These are phyloP conservation scores for Eublepharis macularius DNA, from an alignment of 2,113 vertebrate genomes.

Conservation along the genomic window DNA sequence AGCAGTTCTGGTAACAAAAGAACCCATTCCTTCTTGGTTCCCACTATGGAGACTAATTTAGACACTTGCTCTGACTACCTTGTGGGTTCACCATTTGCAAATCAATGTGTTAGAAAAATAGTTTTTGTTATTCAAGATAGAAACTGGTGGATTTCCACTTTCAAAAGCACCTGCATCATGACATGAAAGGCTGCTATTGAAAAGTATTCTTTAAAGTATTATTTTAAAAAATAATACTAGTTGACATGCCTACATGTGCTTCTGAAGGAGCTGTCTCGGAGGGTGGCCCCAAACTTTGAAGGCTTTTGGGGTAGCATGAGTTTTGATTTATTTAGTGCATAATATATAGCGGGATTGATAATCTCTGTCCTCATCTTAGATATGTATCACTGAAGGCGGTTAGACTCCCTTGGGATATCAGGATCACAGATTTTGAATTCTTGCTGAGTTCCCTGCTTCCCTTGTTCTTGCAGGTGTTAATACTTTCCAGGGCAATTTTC, in stretches of 20 bases:
- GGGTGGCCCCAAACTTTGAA: background rate
- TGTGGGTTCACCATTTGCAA: no score
- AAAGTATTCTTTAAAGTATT: no score
- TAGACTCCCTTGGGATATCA: background rate
- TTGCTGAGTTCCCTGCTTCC: background rate
- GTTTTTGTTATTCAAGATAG: no score
- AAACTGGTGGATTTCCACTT: no score
- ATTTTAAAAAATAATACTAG: background rate
- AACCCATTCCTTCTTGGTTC: no score
- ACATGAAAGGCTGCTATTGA: no score
- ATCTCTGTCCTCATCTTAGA: background rate
- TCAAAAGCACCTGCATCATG: no score
- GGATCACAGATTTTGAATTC: background rate
- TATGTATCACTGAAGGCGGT: background rate
- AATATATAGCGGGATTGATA: background rate
- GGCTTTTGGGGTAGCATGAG: background rate
- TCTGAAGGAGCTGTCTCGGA: background rate
- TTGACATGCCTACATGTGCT: no score
- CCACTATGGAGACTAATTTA: no score
- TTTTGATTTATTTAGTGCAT: background rate
- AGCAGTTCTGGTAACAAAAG: no score
- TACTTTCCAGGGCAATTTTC: background rate
- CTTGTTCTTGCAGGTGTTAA: background rate
- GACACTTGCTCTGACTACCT: no score
- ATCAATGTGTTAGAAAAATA: no score